phyloP scores from a whole-genome alignment of 2,797 vertebrate genomes.

The Acanthiza pusilla region DNA sequence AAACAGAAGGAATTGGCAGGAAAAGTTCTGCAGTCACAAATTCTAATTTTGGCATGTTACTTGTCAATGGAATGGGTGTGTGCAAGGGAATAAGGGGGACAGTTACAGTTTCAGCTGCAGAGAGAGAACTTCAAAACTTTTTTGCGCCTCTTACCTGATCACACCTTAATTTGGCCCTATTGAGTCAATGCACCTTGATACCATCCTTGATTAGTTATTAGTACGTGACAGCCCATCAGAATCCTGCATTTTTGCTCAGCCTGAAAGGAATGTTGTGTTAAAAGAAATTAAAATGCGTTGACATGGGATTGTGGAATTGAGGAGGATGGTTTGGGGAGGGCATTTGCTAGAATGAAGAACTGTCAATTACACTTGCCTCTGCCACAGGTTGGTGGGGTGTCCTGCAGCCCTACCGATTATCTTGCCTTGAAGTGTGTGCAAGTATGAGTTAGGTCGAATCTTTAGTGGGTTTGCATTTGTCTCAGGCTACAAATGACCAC shows the following conservation, averaged over 20 bases:
- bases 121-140: neutral
- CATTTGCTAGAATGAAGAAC: neutral
- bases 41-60: neutral
- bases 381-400: neutral
- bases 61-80: neutral
- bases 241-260: neutral
- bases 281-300: neutral
- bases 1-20: neutral
- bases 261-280: neutral
- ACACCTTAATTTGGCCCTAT: neutral
- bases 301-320: neutral
- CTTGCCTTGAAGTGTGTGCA: neutral
- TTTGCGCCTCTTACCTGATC: neutral
- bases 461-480: neutral
- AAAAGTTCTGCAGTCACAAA: neutral
- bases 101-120: neutral
- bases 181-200: neutral
- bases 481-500: neutral
- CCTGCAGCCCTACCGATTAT: neutral
- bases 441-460: neutral
- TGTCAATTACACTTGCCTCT: neutral
- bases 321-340: neutral
- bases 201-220: neutral
- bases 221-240: neutral
- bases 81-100: neutral